A percentile compares a stretch with the other conserved stretches of the same genome.
phyloP scores from a whole-genome alignment of 2,797 vertebrate species.

The Notamacropus eugenii region DNA sequence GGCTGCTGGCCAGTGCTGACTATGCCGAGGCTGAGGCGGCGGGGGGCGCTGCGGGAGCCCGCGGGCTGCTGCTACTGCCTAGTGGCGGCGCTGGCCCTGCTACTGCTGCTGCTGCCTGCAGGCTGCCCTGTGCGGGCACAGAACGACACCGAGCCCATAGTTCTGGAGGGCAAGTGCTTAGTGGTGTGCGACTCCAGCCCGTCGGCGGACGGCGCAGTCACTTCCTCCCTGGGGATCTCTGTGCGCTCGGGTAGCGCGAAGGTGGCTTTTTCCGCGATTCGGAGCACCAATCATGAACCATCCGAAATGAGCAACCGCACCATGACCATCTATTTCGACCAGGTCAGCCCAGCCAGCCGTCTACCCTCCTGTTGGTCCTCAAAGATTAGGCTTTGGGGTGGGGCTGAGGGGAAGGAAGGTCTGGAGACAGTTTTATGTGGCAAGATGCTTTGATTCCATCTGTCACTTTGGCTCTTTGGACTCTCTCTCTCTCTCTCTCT shows the following conservation, averaged over 20 bases:
- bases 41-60: slow-evolving; percentile 76
- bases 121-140: slow-evolving; percentile 88
- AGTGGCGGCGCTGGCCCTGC: slow-evolving; percentile 90
- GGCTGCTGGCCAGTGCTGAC: slow-evolving; percentile 63
- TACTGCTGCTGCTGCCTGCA: slow-evolving; percentile 87
- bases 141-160: slow-evolving; percentile 98
- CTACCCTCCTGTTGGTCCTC: background rate
- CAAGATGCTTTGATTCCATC: too few relatives aligned
- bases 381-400: background rate
- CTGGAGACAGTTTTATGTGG: rapidly evolving
- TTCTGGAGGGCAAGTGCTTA: slow-evolving; percentile 97
- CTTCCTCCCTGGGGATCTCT: slow-evolving; percentile 96
- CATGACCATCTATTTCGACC: slow-evolving; percentile 98
- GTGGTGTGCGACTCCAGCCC: slow-evolving; percentile 99
- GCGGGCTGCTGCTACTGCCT: slow-evolving; percentile 75
- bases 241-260: slow-evolving; percentile 94
- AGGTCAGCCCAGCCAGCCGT: slow-evolving; percentile 85
- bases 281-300: slow-evolving; percentile 93
- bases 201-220: slow-evolving; percentile 95
- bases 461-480: too few relatives aligned
- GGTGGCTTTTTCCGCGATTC: slow-evolving; percentile 91
- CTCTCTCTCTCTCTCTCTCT: background rate
- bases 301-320: slow-evolving; percentile 98
- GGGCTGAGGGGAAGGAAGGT: too few relatives aligned
- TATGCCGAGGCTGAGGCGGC: slow-evolving; percentile 81